These are phyloP conservation scores for Campylorhamphus procurvoides DNA, from an alignment of 2,113 vertebrate genomes.

Conservation along the genomic window DNA sequence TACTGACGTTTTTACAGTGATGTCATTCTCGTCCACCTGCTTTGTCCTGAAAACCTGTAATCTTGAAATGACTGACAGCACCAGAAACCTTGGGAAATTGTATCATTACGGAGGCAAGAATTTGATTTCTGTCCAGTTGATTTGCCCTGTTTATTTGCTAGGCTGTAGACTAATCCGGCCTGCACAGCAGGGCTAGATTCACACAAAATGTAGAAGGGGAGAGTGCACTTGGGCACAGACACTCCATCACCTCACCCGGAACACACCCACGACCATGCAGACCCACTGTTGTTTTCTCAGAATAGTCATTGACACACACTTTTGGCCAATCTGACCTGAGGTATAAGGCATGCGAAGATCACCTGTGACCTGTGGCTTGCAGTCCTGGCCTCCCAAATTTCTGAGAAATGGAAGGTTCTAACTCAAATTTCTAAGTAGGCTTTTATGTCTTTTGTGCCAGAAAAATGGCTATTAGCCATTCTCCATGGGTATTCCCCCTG, in stretches of 20 bases:
- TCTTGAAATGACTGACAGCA: conserved; percentile 30
- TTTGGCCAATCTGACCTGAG: background rate
- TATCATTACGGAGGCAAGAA: background rate
- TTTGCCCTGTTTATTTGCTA: background rate
- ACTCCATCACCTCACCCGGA: background rate
- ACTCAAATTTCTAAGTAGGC: background rate
- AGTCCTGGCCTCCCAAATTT: background rate
- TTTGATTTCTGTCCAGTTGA: background rate
- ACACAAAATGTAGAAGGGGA: background rate
- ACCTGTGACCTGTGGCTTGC: background rate
- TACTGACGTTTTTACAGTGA: background rate
- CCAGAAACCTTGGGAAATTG: background rate
- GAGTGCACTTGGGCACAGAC: background rate
- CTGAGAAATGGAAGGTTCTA: background rate
- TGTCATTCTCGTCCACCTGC: background rate
- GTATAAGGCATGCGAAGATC: background rate
- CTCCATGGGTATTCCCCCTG: background rate
- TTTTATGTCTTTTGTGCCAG: background rate
- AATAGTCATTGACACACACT: background rate
- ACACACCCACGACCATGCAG: background rate
- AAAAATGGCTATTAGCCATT: background rate
- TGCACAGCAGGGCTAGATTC: background rate
- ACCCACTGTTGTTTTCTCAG: background rate
- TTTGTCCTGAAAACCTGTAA: conserved; percentile 50
- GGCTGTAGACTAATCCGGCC: background rate